These are phyloP conservation scores for Chlorops oryzae DNA, from an alignment of 1,140 invertebrate genomes.

Conservation along the genomic window DNA sequence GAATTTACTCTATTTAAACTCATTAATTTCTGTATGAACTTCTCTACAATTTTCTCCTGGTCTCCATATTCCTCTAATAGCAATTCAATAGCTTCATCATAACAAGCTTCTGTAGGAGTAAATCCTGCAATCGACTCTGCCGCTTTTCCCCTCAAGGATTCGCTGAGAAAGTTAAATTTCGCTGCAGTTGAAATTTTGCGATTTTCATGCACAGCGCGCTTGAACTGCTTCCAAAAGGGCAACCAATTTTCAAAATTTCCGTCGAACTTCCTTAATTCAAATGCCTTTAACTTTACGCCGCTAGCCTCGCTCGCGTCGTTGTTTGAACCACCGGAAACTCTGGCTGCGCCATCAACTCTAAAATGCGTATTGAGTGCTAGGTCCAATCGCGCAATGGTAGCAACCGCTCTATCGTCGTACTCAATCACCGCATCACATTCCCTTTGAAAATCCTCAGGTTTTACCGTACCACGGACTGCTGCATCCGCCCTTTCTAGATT, in stretches of 20 bases:
- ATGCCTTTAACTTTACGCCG: not conserved
- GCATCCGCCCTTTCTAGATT: constrained; percentile 5
- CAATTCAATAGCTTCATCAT: not conserved
- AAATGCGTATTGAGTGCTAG: not conserved
- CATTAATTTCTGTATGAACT: not conserved
- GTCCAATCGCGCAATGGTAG: not conserved
- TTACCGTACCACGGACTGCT: not conserved
- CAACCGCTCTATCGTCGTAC: constrained; percentile 3
- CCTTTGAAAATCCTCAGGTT: not conserved
- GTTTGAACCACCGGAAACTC: not conserved
- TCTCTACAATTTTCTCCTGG: constrained; percentile 1
- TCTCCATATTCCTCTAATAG: not conserved
- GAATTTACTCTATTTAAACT: no score
- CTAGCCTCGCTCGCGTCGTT: not conserved
- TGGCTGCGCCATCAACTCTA: not conserved
- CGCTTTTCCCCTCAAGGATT: not conserved
- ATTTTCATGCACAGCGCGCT: constrained; percentile 8
- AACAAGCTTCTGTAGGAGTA: not conserved
- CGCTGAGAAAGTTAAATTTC: constrained; percentile 7
- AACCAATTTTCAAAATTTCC: constrained; percentile 8
- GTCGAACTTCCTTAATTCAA: constrained; percentile 1
- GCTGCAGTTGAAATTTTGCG: not conserved
- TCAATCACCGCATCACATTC: constrained; percentile 1
- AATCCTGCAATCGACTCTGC: constrained; percentile 2
- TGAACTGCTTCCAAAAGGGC: constrained; percentile 12